These are phyloP conservation scores for Euthynnus affinis DNA, from an alignment of 2,797 vertebrate genomes.

Conservation along the genomic window DNA sequence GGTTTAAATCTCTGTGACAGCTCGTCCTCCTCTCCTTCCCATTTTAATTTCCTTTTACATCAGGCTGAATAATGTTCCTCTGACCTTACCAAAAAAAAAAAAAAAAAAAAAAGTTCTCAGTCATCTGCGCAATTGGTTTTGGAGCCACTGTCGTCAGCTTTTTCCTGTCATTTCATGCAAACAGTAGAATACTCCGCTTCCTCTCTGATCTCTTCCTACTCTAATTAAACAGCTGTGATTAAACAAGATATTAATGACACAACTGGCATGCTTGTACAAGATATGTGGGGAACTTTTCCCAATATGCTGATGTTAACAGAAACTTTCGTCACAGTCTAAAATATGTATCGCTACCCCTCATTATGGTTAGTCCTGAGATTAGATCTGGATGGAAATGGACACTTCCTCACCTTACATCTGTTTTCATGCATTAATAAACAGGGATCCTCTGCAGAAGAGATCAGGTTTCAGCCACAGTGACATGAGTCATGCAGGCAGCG, in stretches of 20 bases:
- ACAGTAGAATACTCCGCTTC: conserved; percentile 34
- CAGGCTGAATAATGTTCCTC: conserved; percentile 51
- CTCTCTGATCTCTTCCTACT: conserved; percentile 57
- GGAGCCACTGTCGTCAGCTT: conserved; percentile 58
- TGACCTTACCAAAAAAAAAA: conserved; percentile 50
- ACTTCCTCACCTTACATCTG: conserved; percentile 69
- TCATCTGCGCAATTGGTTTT: conserved; percentile 52
- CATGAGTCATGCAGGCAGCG: conserved; percentile 19
- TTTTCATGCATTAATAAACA: conserved; percentile 79
- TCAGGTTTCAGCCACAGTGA: conserved; percentile 57
- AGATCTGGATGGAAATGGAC: conserved; percentile 59
- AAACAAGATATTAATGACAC: conserved; percentile 44
- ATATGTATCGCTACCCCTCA: conserved; percentile 15
- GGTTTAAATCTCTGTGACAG: conserved; percentile 42
- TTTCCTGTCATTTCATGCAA: conserved; percentile 58
- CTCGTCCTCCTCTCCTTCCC: conserved; percentile 38
- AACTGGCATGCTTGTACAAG: conserved; percentile 27
- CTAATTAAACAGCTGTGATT: conserved; percentile 65
- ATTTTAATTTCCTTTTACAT: conserved; percentile 65
- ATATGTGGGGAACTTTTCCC: conserved; percentile 45
- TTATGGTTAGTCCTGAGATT: conserved; percentile 23
- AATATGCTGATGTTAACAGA: conserved; percentile 35
- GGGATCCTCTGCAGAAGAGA: conserved; percentile 47
- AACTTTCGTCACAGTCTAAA: conserved; percentile 34
- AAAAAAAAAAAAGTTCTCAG: conserved; percentile 34